These are phyloP conservation scores for Meriones unguiculatus DNA, from an alignment of 2,113 vertebrate species.

Conservation along the genomic window DNA sequence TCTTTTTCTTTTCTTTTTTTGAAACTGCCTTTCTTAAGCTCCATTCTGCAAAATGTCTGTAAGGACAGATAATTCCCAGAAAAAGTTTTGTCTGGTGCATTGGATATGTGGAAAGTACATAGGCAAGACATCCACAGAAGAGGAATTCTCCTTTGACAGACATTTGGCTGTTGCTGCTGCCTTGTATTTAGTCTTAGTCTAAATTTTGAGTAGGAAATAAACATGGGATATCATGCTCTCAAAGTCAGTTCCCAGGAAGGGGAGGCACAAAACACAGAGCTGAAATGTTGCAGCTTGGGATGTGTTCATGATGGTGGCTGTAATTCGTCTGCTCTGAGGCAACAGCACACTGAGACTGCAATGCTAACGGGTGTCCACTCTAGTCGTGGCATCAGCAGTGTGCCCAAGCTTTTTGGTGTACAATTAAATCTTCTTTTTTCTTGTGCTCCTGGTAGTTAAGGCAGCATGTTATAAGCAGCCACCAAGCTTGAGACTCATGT, in stretches of 20 bases:
- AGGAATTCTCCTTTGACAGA: fast-evolving
- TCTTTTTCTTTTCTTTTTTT: no score
- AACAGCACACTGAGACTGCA: fast-evolving
- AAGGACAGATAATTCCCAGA: neutral
- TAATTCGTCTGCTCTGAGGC: no score
- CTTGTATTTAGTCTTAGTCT: neutral
- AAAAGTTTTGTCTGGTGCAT: neutral
- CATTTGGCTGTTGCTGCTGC: fast-evolving
- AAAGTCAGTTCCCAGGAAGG: conserved; percentile 53
- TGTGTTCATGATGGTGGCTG: fast-evolving
- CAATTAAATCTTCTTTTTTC: no score
- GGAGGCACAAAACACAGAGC: conserved; percentile 30
- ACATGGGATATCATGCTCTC: conserved; percentile 44
- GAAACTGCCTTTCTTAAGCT: neutral
- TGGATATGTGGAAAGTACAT: no score
- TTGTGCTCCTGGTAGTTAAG: no score
- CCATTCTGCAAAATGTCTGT: neutral
- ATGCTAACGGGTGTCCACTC: fast-evolving
- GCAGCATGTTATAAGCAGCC: fast-evolving
- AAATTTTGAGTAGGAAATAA: conserved; percentile 49
- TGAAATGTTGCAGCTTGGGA: fast-evolving
- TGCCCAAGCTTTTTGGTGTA: neutral
- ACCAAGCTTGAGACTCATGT: fast-evolving
- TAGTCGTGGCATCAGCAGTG: fast-evolving
- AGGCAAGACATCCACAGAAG: no score